phyloP scores from a whole-genome alignment of 2,888 invertebrate genomes.

The Conomelus anceps region DNA sequence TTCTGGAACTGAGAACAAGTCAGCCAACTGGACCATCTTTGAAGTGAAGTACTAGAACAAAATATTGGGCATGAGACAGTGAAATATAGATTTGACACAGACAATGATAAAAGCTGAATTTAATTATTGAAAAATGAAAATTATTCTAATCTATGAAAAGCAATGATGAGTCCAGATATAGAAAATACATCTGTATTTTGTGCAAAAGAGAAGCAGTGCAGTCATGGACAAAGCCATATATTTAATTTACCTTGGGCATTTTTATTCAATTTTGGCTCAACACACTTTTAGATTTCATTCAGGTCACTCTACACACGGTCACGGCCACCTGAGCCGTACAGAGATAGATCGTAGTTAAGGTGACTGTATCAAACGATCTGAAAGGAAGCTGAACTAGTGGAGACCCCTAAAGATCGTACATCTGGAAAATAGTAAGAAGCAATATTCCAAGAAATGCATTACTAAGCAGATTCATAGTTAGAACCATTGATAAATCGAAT shows the following conservation, averaged over 20 bases:
- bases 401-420: no score
- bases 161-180: no score
- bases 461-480: no score
- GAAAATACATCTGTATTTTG: neutral
- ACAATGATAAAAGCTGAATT: neutral
- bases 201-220: neutral
- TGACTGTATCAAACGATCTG: no score
- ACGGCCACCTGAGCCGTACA: no score
- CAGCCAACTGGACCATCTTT: slow-evolving; percentile 89
- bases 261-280: no score
- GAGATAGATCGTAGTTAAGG: no score
- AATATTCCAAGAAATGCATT: no score
- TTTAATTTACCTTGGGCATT: no score
- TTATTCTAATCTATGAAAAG: neutral
- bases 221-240: neutral
- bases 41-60: slow-evolving; percentile 37
- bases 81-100: neutral
- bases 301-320: neutral
- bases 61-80: neutral
- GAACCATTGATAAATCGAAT: no score
- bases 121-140: neutral
- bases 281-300: neutral
- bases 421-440: no score
- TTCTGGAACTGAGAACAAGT: slow-evolving; percentile 94
- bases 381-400: no score